Evolutionary conservation across 1,140 invertebrate genomes (phyloP).

Genomic region (Trachymyrmex septentrionalis): DNA sequence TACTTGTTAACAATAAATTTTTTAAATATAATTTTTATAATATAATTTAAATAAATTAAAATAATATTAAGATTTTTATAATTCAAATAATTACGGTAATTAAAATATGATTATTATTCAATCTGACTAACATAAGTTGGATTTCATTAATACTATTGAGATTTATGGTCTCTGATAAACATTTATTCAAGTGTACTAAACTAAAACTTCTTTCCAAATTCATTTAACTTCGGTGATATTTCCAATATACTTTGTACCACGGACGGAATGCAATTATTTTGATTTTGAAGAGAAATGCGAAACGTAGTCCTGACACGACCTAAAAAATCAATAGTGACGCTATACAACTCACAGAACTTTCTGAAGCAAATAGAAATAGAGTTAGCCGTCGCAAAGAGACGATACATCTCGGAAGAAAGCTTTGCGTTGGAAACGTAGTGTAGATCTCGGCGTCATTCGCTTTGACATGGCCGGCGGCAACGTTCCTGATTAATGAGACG

Average conservation of each 20-base stretch:
- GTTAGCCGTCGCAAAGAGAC: conserved; percentile 6
- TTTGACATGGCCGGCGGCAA: conserved; percentile 35
- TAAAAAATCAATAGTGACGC: conserved; percentile 34
- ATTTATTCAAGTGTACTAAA: conserved; percentile 6
- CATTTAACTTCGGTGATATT: conserved; percentile 36
- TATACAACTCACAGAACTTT: conserved; percentile 30
- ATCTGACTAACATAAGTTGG: background rate
- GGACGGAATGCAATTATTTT: conserved; percentile 30
- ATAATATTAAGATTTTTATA: background rate
- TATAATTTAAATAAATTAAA: background rate
- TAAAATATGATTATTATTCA: background rate
- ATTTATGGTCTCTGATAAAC: conserved; percentile 11
- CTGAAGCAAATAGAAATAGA: conserved; percentile 4
- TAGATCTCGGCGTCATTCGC: conserved; percentile 43
- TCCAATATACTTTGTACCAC: conserved; percentile 15
- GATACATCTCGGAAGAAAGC: conserved; percentile 35
- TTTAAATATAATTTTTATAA: background rate
- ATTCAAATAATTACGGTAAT: background rate
- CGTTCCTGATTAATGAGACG: conserved; percentile 61
- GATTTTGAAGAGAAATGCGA: conserved; percentile 13
- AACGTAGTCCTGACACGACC: background rate
- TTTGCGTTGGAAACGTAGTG: background rate
- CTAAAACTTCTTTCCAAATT: conserved; percentile 26
- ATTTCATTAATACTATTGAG: background rate
- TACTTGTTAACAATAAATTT: background rate